Percentiles rank a stretch among this genome's conserved stretches.
Evolutionary conservation across 92 coral and sea anemone species (phyloP).

Genomic region (Chrysogorgia sp.): DNA sequence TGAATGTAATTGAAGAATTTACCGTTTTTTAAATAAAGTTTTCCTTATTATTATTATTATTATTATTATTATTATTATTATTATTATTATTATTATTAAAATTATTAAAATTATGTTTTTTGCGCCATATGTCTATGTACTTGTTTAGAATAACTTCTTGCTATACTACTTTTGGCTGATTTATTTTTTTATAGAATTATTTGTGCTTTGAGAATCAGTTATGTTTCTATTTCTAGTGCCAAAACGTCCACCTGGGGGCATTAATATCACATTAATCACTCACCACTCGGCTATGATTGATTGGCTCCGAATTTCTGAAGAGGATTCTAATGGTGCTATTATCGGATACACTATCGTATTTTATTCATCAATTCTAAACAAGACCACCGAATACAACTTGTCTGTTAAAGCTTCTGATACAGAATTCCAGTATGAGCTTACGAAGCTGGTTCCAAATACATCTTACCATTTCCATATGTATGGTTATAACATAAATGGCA

Average conservation of each 20-base stretch:
- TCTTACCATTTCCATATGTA: conserved; percentile 13
- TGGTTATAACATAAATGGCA: conserved; percentile 30
- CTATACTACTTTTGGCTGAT: too few species aligned
- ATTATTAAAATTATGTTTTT: too few species aligned
- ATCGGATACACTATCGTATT: conserved; percentile 6
- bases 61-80: too few species aligned
- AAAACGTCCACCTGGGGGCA: conserved; percentile 8
- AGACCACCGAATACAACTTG: not conserved
- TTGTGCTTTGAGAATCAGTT: not conserved
- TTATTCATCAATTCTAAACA: not conserved
- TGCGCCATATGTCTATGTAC: too few species aligned
- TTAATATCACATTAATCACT: conserved; percentile 18
- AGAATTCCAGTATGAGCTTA: conserved; percentile 1
- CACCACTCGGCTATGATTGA: conserved; percentile 7
- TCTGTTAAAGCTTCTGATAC: conserved; percentile 9
- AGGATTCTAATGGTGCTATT: conserved; percentile 24
- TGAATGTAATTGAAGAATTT: too few species aligned
- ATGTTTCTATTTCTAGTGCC: conserved; percentile 4
- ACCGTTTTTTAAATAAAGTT: too few species aligned
- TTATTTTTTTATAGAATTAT: too few species aligned
- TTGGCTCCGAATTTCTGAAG: conserved; percentile 20
- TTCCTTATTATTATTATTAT: too few species aligned
- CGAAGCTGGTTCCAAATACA: conserved; percentile 11
- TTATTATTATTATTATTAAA: too few species aligned
- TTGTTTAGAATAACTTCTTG: too few species aligned